These are phyloP conservation scores for Drosophila paulistorum DNA, from an alignment of 1,140 invertebrate species.

Conservation along the genomic window DNA sequence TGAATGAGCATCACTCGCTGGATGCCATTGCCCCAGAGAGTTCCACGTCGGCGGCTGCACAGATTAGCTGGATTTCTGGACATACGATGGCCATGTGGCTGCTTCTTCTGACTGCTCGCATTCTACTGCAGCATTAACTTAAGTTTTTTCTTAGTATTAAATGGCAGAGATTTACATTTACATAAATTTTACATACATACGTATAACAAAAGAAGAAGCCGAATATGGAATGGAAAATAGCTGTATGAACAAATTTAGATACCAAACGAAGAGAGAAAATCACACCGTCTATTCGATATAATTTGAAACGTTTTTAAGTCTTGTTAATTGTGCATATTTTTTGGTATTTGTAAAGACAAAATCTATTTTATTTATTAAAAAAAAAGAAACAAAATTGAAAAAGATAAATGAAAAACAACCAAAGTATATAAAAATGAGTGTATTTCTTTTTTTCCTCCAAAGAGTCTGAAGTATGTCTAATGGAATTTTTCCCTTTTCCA, in stretches of 20 bases:
- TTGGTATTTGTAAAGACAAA: slow-evolving; percentile 72
- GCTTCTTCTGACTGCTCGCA: slow-evolving; percentile 9
- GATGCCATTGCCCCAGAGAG: slow-evolving; percentile 66
- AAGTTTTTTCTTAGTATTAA: slow-evolving; percentile 56
- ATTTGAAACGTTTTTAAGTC: slow-evolving; percentile 49
- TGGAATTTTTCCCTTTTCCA: too few species aligned
- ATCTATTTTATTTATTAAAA: slow-evolving; percentile 78
- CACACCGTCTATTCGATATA: neutral
- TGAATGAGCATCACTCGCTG: slow-evolving; percentile 59
- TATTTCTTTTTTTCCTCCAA: neutral
- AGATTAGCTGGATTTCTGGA: slow-evolving; percentile 31
- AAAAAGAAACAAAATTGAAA: slow-evolving; percentile 50
- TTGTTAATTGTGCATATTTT: slow-evolving; percentile 69
- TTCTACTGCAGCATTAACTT: slow-evolving; percentile 33
- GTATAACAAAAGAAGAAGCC: slow-evolving; percentile 13
- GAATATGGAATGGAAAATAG: neutral
- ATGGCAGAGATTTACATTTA: slow-evolving; percentile 34
- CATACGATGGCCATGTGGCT: slow-evolving; percentile 16
- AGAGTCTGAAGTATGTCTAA: neutral
- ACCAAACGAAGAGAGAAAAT: slow-evolving; percentile 38
- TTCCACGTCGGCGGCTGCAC: slow-evolving; percentile 47
- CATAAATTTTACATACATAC: slow-evolving; percentile 16
- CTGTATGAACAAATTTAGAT: slow-evolving; percentile 39
- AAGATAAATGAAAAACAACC: slow-evolving; percentile 61
- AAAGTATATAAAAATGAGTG: slow-evolving; percentile 52